Evolutionary conservation across 2,113 vertebrate species (phyloP).

Genomic region (sheep (Ovis aries)): ARS-UI_Ramb_v3.0 NC_082741.1:3338501-3339000

Average conservation of each 20-base stretch:
- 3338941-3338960: no score
- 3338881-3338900: not conserved
- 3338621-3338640: accelerated
- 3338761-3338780: accelerated
- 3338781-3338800: not conserved
- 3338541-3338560: not conserved
- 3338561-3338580: not conserved
- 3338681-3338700: not conserved
- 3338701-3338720: not conserved
- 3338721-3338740: not conserved
- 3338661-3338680: not conserved
- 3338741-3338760: not conserved
- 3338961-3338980: not conserved
- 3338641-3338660: not conserved
- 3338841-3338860: no score
- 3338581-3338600: not conserved
- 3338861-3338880: not conserved
- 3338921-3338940: not conserved
- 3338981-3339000: not conserved
- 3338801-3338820: not conserved
- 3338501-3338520: not conserved
- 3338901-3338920: not conserved
- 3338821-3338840: not conserved
- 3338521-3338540: not conserved
- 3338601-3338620: not conserved